Percentiles rank a stretch among this genome's conserved stretches.
Evolutionary conservation across 2,797 vertebrate genomes (phyloP).

Genomic region (Tapera naevia): DNA sequence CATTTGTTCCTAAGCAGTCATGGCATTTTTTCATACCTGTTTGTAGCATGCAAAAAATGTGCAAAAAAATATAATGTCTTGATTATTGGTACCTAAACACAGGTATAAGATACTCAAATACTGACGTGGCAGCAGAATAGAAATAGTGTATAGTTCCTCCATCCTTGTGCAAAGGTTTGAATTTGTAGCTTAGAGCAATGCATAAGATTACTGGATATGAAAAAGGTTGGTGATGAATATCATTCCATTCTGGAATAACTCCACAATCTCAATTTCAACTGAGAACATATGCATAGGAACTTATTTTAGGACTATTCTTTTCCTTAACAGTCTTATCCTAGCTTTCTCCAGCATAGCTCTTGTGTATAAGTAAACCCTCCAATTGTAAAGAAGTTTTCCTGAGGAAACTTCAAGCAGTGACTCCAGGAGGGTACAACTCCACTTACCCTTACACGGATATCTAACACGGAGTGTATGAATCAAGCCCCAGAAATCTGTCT

Average conservation of each 20-base stretch:
- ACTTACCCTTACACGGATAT: background rate
- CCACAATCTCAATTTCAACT: background rate
- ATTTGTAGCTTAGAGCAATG: background rate
- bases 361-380: background rate
- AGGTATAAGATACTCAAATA: background rate
- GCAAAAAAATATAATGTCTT: background rate
- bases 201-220: background rate
- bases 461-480: background rate
- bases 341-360: background rate
- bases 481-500: background rate
- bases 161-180: background rate
- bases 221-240: background rate
- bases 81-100: background rate
- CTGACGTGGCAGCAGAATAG: background rate
- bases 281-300: background rate
- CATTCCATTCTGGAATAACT: background rate
- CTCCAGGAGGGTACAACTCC: background rate
- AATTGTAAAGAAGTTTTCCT: background rate
- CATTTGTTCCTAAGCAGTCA: fast-evolving
- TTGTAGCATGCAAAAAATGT: background rate
- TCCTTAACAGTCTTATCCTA: background rate
- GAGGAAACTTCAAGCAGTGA: background rate
- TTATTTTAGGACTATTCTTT: background rate
- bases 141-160: background rate
- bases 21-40: background rate